Conservation (phyloP, 2,888 invertebrate species). For the Arrhopalites spinosus region DNA sequence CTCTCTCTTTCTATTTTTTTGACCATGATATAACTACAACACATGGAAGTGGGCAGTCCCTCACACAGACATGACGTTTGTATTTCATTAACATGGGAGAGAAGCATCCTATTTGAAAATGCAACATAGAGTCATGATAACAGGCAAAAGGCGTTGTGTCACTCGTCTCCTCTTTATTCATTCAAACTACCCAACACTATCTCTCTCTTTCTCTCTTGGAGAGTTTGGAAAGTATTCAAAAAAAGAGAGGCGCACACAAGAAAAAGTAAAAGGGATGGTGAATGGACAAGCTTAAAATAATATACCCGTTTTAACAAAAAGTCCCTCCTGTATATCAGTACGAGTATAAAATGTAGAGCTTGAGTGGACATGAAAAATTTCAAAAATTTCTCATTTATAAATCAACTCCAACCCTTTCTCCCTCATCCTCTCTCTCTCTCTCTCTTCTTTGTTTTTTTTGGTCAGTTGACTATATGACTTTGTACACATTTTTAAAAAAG, state of each 20-base stretch:
- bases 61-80: neutral
- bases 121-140: neutral
- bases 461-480: too few species aligned
- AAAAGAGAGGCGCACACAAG: neutral
- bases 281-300: neutral
- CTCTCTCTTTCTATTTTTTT: too few species aligned
- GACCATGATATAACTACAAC: too few species aligned
- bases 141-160: slow-evolving; percentile 23
- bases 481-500: too few species aligned
- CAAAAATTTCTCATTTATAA: slow-evolving; percentile 6
- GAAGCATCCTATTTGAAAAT: slow-evolving; percentile 8
- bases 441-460: neutral
- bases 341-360: neutral
- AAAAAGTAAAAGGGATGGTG: neutral
- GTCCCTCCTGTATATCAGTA: neutral
- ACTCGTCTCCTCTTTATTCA: slow-evolving; percentile 17
- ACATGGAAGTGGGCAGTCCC: too few species aligned
- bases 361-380: neutral
- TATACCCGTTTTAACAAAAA: too few species aligned
- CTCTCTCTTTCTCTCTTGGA: neutral
- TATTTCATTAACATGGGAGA: neutral
- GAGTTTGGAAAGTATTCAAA: neutral
- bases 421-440: neutral
- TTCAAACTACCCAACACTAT: neutral
- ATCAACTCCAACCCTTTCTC: neutral